These are phyloP conservation scores for Cheilosia scutellata DNA, from an alignment of 2,888 invertebrate species.

Conservation along the genomic window DNA sequence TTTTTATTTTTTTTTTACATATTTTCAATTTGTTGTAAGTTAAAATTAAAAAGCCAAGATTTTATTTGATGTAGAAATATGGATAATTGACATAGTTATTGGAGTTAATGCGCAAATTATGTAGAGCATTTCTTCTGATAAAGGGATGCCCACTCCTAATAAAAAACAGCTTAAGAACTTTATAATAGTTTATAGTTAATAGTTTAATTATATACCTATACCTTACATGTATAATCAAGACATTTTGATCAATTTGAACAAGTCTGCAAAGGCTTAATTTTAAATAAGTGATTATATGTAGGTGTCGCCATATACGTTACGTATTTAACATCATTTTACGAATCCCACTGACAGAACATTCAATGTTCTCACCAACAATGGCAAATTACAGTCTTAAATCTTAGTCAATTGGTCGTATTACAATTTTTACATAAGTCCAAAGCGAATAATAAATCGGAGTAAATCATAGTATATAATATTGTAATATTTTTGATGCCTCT, in stretches of 20 bases:
- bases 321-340: not conserved
- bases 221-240: not conserved
- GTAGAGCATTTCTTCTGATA: too few relatives aligned
- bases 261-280: conserved; percentile 2
- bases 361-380: conserved; percentile 31
- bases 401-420: conserved; percentile 35
- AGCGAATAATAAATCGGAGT: conserved; percentile 19
- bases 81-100: too few relatives aligned
- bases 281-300: not conserved
- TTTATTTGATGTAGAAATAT: too few relatives aligned
- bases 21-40: too few relatives aligned
- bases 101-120: too few relatives aligned
- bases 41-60: too few relatives aligned
- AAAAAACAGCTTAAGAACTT: too few relatives aligned
- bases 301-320: not conserved
- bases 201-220: too few relatives aligned
- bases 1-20: too few relatives aligned
- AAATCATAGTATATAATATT: conserved; percentile 58
- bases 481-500: conserved; percentile 47
- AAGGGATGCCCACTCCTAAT: too few relatives aligned
- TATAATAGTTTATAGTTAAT: too few relatives aligned
- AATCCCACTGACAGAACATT: conserved; percentile 16
- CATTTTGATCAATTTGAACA: conserved; percentile 10
- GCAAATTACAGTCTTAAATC: conserved; percentile 22
- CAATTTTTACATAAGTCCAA: conserved; percentile 29